These are phyloP conservation scores for Hylaeus anthracinus DNA, from an alignment of 1,140 invertebrate species.

Conservation along the genomic window DNA sequence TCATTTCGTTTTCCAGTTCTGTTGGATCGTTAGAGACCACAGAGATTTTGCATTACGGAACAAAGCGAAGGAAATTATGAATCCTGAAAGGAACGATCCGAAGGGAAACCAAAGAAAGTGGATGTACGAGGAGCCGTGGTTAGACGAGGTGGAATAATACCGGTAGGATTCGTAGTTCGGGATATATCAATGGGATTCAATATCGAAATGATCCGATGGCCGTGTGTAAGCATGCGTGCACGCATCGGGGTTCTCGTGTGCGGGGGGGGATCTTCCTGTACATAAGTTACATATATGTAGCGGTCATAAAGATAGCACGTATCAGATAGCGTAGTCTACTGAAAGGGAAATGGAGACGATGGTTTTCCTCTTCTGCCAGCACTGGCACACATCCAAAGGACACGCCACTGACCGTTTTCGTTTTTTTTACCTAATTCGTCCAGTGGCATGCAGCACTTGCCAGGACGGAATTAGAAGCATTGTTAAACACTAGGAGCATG, in stretches of 20 bases:
- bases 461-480: not conserved
- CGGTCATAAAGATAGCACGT: conserved; percentile 46
- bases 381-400: conserved; percentile 25
- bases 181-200: conserved; percentile 64
- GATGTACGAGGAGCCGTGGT: conserved; percentile 36
- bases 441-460: not conserved
- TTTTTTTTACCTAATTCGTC: conserved; percentile 5
- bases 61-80: conserved; percentile 6
- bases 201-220: conserved; percentile 66
- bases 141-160: conserved; percentile 57
- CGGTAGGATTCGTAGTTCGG: conserved; percentile 36
- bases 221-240: conserved; percentile 59
- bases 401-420: conserved; percentile 15
- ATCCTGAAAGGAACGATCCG: not conserved
- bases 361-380: not conserved
- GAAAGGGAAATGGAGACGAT: conserved; percentile 35
- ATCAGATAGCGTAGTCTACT: conserved; percentile 33
- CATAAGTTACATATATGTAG: conserved; percentile 51
- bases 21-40: not conserved
- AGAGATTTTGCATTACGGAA: conserved; percentile 2
- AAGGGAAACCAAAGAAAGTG: conserved; percentile 29
- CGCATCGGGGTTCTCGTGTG: conserved; percentile 22
- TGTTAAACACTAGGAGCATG: no score
- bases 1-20: not conserved
- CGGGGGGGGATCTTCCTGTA: conserved; percentile 38